phyloP scores from a whole-genome alignment of 2,888 invertebrate genomes.

The Spisula solida region DNA sequence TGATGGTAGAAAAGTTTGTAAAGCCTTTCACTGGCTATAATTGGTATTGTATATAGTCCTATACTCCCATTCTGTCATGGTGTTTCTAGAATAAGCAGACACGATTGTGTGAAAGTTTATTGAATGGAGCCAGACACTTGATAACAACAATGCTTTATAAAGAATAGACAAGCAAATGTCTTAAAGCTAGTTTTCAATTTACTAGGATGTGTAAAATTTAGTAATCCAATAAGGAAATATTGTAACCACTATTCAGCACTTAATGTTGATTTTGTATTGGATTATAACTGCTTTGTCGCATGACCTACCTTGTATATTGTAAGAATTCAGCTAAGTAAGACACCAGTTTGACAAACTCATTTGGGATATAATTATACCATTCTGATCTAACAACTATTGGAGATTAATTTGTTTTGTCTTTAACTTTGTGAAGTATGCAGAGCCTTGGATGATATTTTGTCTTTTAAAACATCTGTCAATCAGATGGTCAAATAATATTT shows the following conservation, averaged over 20 bases:
- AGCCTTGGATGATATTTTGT: neutral
- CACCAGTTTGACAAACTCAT: neutral
- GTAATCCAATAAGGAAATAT: constrained; percentile 15
- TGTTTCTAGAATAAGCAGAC: neutral
- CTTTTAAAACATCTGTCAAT: neutral
- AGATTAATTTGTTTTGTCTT: neutral
- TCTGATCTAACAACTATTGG: neutral
- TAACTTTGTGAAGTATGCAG: neutral
- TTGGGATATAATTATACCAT: neutral
- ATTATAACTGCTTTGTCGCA: constrained; percentile 5
- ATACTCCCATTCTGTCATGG: neutral
- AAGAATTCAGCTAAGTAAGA: neutral
- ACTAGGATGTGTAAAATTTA: neutral
- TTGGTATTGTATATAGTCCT: neutral
- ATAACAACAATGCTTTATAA: neutral
- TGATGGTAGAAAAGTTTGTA: neutral
- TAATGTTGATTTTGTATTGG: constrained; percentile 18
- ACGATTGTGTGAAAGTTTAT: neutral
- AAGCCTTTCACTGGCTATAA: neutral
- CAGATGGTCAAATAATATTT: too few relatives aligned
- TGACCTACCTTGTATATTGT: neutral
- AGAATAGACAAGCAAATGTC: constrained; percentile 2
- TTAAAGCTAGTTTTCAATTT: constrained; percentile 16
- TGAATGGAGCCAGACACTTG: constrained; percentile 1
- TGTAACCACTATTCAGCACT: neutral